These are phyloP conservation scores for Choloepus hoffmanni DNA, from an alignment of 2,113 vertebrate genomes.

Conservation along the genomic window DNA sequence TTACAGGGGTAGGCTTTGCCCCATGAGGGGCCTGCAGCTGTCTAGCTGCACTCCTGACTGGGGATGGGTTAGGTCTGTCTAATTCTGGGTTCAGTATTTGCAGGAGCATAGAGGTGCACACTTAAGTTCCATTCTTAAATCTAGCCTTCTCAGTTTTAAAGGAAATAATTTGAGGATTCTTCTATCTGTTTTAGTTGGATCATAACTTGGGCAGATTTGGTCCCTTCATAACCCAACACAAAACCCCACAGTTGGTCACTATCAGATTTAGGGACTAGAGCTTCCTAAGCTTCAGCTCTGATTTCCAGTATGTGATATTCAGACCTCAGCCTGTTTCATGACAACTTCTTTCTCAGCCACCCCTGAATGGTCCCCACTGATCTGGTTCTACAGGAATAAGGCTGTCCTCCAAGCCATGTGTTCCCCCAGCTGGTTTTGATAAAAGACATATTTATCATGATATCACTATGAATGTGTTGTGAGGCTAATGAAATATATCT, in stretches of 20 bases:
- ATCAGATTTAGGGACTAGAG: neutral
- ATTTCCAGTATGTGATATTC: neutral
- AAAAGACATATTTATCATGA: neutral
- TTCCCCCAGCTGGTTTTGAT: neutral
- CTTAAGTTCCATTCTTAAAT: neutral
- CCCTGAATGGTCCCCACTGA: neutral
- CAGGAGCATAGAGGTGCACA: neutral
- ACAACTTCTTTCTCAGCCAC: neutral
- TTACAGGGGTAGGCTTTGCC: neutral
- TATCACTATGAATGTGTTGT: neutral
- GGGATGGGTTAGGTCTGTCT: neutral
- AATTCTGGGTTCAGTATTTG: neutral
- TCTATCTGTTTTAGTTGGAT: neutral
- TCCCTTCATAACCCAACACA: neutral
- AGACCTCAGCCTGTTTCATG: neutral
- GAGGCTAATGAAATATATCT: constrained; percentile 3
- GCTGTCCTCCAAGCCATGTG: neutral
- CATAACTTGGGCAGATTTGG: neutral
- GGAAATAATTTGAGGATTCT: neutral
- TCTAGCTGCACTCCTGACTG: neutral
- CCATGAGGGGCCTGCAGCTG: rapidly evolving
- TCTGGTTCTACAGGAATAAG: neutral
- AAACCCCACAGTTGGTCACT: neutral
- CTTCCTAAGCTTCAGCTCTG: neutral
- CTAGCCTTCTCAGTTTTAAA: neutral